A percentile compares a stretch with the other conserved stretches of the same genome.
phyloP scores from a whole-genome alignment of 1,140 invertebrate genomes.

The Papilio machaon region DNA sequence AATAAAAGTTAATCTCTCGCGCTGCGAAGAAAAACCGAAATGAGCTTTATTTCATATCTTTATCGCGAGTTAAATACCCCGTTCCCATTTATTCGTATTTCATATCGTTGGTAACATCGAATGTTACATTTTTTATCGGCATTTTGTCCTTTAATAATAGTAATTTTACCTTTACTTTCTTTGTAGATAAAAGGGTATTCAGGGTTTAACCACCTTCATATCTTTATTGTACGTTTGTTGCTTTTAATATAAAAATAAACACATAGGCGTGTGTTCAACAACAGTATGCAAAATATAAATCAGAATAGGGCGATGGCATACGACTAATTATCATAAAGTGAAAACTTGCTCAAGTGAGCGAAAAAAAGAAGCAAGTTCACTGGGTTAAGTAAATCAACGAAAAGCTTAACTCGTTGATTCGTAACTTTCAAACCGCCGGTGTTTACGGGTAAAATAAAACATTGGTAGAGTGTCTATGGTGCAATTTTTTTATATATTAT shows the following conservation, averaged over 20 bases:
- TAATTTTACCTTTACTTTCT: background rate
- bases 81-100: background rate
- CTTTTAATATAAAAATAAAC: background rate
- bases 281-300: background rate
- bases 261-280: background rate
- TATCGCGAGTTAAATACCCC: slow-evolving; percentile 15
- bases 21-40: slow-evolving; percentile 12
- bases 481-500: background rate
- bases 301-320: background rate
- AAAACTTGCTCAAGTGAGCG: background rate
- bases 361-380: background rate
- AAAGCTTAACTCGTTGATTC: background rate
- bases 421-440: background rate
- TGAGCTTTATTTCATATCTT: slow-evolving; percentile 27
- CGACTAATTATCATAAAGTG: background rate
- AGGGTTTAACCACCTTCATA: no score
- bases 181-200: background rate
- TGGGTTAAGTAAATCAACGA: background rate
- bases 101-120: background rate
- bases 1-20: slow-evolving; percentile 30
- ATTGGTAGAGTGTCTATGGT: background rate
- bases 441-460: background rate
- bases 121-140: background rate
- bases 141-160: background rate
- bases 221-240: background rate